Evolutionary conservation across 1,140 invertebrate genomes (phyloP).

Genomic region (Bombyx mori): DNA sequence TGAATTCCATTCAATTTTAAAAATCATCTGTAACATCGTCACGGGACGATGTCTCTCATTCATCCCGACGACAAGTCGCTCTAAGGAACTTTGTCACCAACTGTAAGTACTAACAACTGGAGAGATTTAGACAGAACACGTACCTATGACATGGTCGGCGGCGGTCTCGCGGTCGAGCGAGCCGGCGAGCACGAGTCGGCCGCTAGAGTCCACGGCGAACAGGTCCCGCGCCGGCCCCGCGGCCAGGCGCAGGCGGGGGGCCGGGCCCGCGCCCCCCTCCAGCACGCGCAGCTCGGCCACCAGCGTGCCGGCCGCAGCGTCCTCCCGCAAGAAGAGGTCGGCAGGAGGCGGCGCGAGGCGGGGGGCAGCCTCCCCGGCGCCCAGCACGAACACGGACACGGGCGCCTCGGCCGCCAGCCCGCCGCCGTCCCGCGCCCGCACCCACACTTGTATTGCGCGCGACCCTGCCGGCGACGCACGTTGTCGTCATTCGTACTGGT

Average conservation of each 20-base stretch:
- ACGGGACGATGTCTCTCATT: no score
- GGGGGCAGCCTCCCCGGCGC: constrained; percentile 78
- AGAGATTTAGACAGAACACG: background rate
- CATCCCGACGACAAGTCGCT: no score
- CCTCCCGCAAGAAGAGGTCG: constrained; percentile 86
- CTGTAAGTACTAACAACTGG: no score
- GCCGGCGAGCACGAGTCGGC: constrained; percentile 80
- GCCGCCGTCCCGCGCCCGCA: constrained; percentile 87
- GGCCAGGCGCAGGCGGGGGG: constrained; percentile 75
- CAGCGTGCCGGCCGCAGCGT: constrained; percentile 69
- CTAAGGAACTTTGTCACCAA: no score
- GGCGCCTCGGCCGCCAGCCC: constrained; percentile 80
- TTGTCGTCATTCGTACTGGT: background rate
- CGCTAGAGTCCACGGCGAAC: constrained; percentile 82
- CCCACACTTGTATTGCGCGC: constrained; percentile 90
- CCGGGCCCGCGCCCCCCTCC: constrained; percentile 10
- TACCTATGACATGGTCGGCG: constrained; percentile 79
- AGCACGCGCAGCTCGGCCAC: constrained; percentile 69
- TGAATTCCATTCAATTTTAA: no score
- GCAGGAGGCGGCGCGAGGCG: constrained; percentile 80
- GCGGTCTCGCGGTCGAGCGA: constrained; percentile 84
- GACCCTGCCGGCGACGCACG: constrained; percentile 73
- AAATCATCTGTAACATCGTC: no score
- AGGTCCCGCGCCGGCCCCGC: constrained; percentile 74
- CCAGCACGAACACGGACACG: constrained; percentile 81